phyloP scores from a whole-genome alignment of 2,888 invertebrate species.

The Odontomyia ornata region DNA sequence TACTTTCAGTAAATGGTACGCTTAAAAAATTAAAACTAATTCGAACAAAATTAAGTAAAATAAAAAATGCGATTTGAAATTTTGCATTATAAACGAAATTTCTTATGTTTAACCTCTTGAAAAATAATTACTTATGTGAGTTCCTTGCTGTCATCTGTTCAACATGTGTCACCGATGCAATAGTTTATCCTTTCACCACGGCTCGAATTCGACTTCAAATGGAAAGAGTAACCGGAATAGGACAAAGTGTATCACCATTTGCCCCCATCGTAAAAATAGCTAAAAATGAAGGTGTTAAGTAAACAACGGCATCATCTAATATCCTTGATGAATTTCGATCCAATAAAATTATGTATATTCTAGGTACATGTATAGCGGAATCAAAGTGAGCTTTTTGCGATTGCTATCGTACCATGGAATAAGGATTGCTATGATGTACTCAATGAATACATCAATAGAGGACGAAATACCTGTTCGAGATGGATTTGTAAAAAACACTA shows the following conservation, averaged over 20 bases:
- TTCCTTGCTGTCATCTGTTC: neutral
- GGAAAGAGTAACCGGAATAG: neutral
- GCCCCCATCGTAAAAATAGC: neutral
- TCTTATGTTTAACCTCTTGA: neutral
- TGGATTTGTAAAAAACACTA: neutral
- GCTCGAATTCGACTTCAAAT: constrained; percentile 22
- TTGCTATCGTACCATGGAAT: neutral
- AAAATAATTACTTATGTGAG: neutral
- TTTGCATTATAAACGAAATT: neutral
- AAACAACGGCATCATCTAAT: neutral
- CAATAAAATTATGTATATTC: neutral
- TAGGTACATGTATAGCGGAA: constrained; percentile 17
- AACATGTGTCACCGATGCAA: constrained; percentile 8
- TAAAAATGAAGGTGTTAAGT: constrained; percentile 10
- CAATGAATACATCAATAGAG: neutral
- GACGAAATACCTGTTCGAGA: neutral
- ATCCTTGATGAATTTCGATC: neutral
- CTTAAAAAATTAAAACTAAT: too few species aligned
- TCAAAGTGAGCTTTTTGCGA: neutral
- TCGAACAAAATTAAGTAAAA: too few species aligned
- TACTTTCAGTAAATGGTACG: too few species aligned
- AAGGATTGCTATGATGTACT: neutral
- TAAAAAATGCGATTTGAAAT: too few species aligned
- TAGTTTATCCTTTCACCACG: constrained; percentile 24
- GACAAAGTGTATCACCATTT: too few species aligned